Evolutionary conservation across 2,888 invertebrate species (phyloP).

Genomic region (Cheilosia vulpina): DNA sequence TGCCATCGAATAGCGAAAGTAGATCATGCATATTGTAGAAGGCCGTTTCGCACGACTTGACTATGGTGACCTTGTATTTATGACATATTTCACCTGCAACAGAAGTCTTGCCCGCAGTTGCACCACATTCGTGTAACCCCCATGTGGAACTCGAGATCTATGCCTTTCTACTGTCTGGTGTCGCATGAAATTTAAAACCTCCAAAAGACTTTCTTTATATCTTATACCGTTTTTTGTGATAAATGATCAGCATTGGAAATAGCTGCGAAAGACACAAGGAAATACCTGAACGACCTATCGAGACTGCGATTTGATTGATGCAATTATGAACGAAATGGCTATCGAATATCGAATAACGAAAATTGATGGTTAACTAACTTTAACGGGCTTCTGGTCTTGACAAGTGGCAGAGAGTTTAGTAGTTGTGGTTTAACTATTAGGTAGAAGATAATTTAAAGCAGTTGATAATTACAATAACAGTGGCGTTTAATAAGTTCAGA

Average conservation of each 20-base stretch:
- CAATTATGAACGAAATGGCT: constrained; percentile 12
- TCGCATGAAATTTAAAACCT: not conserved
- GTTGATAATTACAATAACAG: not conserved
- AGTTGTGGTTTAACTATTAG: not conserved
- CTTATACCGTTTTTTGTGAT: not conserved
- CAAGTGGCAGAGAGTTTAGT: not conserved
- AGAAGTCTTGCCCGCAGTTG: not conserved
- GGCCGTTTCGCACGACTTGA: not conserved
- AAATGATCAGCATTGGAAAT: not conserved
- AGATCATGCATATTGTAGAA: not conserved
- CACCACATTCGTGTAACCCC: no score
- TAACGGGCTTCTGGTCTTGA: constrained; percentile 21
- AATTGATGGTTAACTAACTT: constrained; percentile 16
- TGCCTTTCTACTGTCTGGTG: not conserved
- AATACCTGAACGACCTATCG: not conserved
- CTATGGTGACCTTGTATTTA: not conserved
- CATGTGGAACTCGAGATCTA: no score
- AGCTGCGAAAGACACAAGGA: constrained; percentile 17
- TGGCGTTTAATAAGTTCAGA: not conserved
- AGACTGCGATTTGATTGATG: constrained; percentile 1
- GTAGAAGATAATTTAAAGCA: not conserved
- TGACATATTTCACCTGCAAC: not conserved
- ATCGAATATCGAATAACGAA: constrained; percentile 22
- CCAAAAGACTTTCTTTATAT: not conserved
- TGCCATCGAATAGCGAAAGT: constrained; percentile 6